Percentiles rank a stretch among this genome's conserved stretches.
phyloP scores from a whole-genome alignment of 2,797 vertebrate genomes.

The Girardinus metallicus region DNA sequence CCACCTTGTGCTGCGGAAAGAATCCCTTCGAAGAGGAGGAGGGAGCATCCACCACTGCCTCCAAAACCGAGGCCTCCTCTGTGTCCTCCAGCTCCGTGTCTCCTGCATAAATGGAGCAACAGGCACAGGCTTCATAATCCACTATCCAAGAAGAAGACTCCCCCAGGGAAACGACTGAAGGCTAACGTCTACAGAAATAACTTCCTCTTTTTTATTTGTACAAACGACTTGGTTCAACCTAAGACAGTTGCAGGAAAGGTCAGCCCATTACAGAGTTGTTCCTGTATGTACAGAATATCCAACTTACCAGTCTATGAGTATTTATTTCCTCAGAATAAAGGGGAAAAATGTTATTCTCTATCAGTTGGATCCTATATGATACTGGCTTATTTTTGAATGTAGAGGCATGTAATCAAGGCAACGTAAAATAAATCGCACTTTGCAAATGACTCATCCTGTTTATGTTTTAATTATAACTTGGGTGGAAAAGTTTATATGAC shows the following conservation, averaged over 20 bases:
- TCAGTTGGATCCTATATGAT: slow-evolving; percentile 82
- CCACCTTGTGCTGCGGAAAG: slow-evolving; percentile 96
- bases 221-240: slow-evolving; percentile 79
- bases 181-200: slow-evolving; percentile 79
- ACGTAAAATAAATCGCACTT: slow-evolving; percentile 86
- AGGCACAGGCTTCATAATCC: slow-evolving; percentile 41
- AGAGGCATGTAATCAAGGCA: slow-evolving; percentile 88
- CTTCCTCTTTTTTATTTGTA: slow-evolving; percentile 80
- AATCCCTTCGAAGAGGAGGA: slow-evolving; percentile 94
- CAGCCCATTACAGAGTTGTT: slow-evolving; percentile 79
- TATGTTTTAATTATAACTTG: slow-evolving; percentile 76
- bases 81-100: slow-evolving; percentile 95
- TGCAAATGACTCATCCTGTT: slow-evolving; percentile 82
- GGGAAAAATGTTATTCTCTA: slow-evolving; percentile 66
- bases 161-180: slow-evolving; percentile 79
- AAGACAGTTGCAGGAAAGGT: slow-evolving; percentile 82
- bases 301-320: slow-evolving; percentile 69
- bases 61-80: slow-evolving; percentile 94
- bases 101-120: slow-evolving; percentile 85
- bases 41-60: slow-evolving; percentile 83
- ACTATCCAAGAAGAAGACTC: slow-evolving; percentile 70
- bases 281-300: slow-evolving; percentile 84
- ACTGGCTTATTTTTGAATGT: slow-evolving; percentile 86
- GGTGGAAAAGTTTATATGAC: slow-evolving; percentile 56
- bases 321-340: slow-evolving; percentile 66